phyloP scores from a whole-genome alignment of 2,888 invertebrate genomes.

The Thecophora atra region DNA sequence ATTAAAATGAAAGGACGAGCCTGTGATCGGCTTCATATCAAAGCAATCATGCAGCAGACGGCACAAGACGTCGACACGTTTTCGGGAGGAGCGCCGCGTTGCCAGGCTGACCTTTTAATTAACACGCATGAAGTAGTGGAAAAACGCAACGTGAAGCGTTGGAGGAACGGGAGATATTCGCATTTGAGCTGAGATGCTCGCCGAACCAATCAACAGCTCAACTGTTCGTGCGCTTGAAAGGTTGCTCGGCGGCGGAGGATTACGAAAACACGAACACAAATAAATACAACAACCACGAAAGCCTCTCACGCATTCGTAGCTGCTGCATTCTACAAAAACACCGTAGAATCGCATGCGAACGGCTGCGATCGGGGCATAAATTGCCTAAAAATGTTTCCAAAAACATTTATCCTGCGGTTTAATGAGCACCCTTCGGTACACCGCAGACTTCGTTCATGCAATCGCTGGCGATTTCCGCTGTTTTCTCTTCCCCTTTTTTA shows the following conservation, averaged over 20 bases:
- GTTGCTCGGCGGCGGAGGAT: constrained; percentile 31
- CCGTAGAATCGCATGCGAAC: constrained; percentile 30
- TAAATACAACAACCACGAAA: constrained; percentile 20
- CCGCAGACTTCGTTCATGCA: background rate
- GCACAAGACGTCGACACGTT: background rate
- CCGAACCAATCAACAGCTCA: constrained; percentile 28
- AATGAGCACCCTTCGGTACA: constrained; percentile 19
- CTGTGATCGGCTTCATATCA: constrained; percentile 43
- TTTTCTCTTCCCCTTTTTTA: background rate
- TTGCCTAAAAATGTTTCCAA: constrained; percentile 30
- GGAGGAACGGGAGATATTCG: background rate
- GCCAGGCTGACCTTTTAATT: constrained; percentile 52
- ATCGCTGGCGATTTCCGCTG: background rate
- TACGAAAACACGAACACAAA: constrained; percentile 34
- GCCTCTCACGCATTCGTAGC: constrained; percentile 11
- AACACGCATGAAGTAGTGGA: constrained; percentile 57
- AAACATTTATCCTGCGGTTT: constrained; percentile 37
- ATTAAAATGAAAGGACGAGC: constrained; percentile 32
- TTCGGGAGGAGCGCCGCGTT: constrained; percentile 37
- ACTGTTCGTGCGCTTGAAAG: constrained; percentile 10
- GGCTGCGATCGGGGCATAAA: constrained; percentile 30
- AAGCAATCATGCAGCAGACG: constrained; percentile 39
- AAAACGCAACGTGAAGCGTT: constrained; percentile 35
- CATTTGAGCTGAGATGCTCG: background rate
- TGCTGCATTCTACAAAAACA: constrained; percentile 22